phyloP scores from a whole-genome alignment of 2,797 vertebrate genomes.

The Austrolebias charrua region DNA sequence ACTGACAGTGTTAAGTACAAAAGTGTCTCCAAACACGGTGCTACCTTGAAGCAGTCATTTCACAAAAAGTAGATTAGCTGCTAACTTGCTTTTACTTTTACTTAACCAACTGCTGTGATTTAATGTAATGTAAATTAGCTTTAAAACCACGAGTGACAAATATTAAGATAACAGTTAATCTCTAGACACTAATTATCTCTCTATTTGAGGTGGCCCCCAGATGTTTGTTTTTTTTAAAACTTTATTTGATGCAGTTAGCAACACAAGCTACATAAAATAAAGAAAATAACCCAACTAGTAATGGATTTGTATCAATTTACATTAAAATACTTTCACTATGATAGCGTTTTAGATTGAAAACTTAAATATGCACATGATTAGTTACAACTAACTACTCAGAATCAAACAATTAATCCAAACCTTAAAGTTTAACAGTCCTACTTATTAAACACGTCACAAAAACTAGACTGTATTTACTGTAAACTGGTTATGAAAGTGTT shows the following conservation, averaged over 20 bases:
- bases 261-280: neutral
- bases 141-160: neutral
- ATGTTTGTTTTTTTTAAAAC: neutral
- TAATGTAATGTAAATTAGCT: neutral
- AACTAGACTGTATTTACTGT: no score
- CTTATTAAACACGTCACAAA: no score
- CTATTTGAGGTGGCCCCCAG: neutral
- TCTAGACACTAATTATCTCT: neutral
- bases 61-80: neutral
- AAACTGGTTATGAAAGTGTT: no score
- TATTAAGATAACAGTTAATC: neutral
- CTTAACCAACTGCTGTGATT: neutral
- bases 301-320: no score
- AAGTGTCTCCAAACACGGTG: neutral
- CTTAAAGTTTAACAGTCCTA: no score
- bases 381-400: no score
- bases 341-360: no score
- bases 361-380: no score
- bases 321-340: no score
- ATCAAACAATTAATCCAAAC: no score
- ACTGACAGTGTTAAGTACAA: no score
- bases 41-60: neutral
- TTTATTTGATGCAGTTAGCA: neutral
- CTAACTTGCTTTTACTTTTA: neutral
- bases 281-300: no score